A percentile compares a stretch with the other conserved stretches of the same genome.
Evolutionary conservation across 2,113 vertebrate species (phyloP).

Genomic region (Cavia porcellus): DNA sequence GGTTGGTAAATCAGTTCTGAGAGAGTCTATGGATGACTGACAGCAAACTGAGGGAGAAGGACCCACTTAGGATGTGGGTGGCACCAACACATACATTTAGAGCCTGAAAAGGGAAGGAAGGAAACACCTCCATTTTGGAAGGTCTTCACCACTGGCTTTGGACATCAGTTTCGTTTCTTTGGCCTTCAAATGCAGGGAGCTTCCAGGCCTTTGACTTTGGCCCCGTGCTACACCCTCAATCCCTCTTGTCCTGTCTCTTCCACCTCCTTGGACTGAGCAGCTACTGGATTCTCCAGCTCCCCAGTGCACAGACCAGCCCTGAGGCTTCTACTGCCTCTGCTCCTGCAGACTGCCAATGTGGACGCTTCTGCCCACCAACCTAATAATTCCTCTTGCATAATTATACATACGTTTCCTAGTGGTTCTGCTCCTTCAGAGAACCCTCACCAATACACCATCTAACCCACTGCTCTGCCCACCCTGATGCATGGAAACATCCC

Average conservation of each 20-base stretch:
- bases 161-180: not conserved
- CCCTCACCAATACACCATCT: not conserved
- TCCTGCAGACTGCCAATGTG: not conserved
- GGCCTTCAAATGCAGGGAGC: not conserved
- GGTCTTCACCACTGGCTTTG: not conserved
- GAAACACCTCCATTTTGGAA: not conserved
- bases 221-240: not conserved
- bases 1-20: not conserved
- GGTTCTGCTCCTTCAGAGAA: not conserved
- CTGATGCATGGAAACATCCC: not conserved
- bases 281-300: not conserved
- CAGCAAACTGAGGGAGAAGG: not conserved
- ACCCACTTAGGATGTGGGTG: not conserved
- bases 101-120: not conserved
- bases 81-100: not conserved
- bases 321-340: not conserved
- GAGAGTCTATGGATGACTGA: not conserved
- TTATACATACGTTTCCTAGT: not conserved
- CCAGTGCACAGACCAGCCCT: not conserved
- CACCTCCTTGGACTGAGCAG: not conserved
- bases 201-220: not conserved
- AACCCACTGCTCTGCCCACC: not conserved
- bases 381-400: not conserved
- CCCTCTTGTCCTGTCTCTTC: not conserved
- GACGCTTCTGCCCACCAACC: not conserved